Conservation (phyloP, 1,140 invertebrate species). For the Leptopilina clavipes region DNA sequence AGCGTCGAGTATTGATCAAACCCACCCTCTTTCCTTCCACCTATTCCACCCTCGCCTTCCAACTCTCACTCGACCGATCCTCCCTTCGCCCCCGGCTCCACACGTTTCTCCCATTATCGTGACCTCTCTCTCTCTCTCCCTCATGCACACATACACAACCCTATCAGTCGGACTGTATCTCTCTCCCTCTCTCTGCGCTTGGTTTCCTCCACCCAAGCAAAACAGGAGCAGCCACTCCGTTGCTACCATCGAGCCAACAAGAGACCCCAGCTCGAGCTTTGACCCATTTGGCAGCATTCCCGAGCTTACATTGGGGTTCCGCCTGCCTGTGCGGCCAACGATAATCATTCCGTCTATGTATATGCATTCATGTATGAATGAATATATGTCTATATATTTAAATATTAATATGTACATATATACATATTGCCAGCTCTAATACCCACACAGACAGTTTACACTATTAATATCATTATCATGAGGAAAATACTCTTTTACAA, state of each 20-base stretch:
- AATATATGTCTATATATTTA: neutral
- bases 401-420: too few relatives aligned
- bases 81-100: constrained; percentile 27
- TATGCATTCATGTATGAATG: constrained; percentile 13
- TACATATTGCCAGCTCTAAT: too few relatives aligned
- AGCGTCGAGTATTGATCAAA: constrained; percentile 69
- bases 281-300: constrained; percentile 70
- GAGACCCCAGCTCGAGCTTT: constrained; percentile 54
- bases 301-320: constrained; percentile 61
- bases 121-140: constrained; percentile 40
- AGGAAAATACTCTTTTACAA: too few relatives aligned
- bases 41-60: constrained; percentile 43
- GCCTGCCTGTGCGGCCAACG: constrained; percentile 53
- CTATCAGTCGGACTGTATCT: constrained; percentile 45
- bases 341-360: constrained; percentile 52
- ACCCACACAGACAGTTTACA: too few relatives aligned
- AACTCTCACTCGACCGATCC: constrained; percentile 41
- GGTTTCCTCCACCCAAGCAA: constrained; percentile 39
- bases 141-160: too few relatives aligned
- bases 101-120: constrained; percentile 40
- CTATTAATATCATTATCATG: too few relatives aligned
- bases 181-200: constrained; percentile 40
- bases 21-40: constrained; percentile 40
- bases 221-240: constrained; percentile 9
- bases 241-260: constrained; percentile 32